Evolutionary conservation across 2,797 vertebrate genomes (phyloP), one percentile per base, ranked within the genome.

Genomic region (Sphaeramia orbicularis): DNA sequence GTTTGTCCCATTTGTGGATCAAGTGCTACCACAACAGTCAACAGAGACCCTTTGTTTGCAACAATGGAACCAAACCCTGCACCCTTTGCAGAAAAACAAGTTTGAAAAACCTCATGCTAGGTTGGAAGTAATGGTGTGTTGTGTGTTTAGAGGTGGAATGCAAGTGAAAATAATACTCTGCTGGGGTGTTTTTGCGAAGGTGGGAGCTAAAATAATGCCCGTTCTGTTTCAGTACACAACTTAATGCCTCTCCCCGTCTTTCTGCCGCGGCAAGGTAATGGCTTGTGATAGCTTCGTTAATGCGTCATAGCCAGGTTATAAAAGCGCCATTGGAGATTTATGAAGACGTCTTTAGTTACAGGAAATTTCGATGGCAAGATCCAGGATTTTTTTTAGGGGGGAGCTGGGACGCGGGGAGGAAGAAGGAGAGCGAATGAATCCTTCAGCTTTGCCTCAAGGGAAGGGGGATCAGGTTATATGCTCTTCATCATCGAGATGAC

Each of bases 301-400:
- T 91, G 90, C 79, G 72, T 91, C 91, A 88, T 74, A 84, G 89
- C 78, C 82, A 74, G 81, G 89, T 91, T 90, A 85, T 82, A 80
- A 89, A 91, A 81, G 84, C 79, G 75, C 81, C 89, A 83, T 60
- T 9, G 40, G 24, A 87, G 86, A 93, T 93, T 93, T 92, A 92
- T 81, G 82, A 82, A 83, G 84, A 84, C 84, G 76, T 79, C 88
- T 91, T 89, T 80, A 81, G 89, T 92, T 88, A 83, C 89, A 91
- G 90, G 90, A 90, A 92, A 91, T 90, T 88, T 87, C 52, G 21
- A 65, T 52, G 74, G 77, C 12, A 15, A 77, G 78, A 83, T 88
- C 63, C 64, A 78, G 65, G 71, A 32, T 32, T 66, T 64, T 78
- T 86, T 87, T 86, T 48, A 16, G 8, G 10, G 24, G 3, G 2